Percentiles rank a stretch among this genome's conserved stretches.
These are phyloP conservation scores for Indri indri DNA, from an alignment of 2,113 vertebrate genomes.

Conservation along the genomic window DNA sequence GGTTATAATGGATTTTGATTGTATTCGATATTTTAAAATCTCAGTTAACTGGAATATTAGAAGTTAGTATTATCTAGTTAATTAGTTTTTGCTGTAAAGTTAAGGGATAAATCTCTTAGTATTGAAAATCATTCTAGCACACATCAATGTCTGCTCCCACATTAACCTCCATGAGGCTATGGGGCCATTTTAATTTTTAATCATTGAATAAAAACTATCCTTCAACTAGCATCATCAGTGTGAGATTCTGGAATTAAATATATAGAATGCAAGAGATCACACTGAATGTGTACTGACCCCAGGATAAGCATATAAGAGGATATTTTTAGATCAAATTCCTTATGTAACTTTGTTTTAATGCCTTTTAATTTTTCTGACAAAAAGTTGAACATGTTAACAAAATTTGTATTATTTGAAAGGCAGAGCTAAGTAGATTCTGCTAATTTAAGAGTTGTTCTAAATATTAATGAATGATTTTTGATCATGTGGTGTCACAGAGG, in stretches of 20 bases:
- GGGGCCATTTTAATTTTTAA: constrained; percentile 27
- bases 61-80: background rate
- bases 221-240: background rate
- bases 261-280: background rate
- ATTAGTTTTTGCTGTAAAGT: constrained; percentile 9
- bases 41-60: background rate
- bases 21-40: background rate
- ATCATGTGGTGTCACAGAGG: background rate
- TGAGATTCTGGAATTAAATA: constrained; percentile 19
- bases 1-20: constrained; percentile 7
- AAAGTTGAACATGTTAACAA: background rate
- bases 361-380: background rate
- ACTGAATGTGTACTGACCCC: background rate
- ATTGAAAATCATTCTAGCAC: constrained; percentile 28
- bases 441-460: background rate
- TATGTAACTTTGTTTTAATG: background rate
- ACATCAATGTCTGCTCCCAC: background rate
- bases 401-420: constrained; percentile 2
- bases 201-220: background rate
- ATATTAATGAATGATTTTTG: background rate
- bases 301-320: background rate
- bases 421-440: background rate
- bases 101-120: background rate
- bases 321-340: background rate
- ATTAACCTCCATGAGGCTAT: background rate